phyloP scores from a whole-genome alignment of 2,797 vertebrate genomes.

The Huso huso region DNA sequence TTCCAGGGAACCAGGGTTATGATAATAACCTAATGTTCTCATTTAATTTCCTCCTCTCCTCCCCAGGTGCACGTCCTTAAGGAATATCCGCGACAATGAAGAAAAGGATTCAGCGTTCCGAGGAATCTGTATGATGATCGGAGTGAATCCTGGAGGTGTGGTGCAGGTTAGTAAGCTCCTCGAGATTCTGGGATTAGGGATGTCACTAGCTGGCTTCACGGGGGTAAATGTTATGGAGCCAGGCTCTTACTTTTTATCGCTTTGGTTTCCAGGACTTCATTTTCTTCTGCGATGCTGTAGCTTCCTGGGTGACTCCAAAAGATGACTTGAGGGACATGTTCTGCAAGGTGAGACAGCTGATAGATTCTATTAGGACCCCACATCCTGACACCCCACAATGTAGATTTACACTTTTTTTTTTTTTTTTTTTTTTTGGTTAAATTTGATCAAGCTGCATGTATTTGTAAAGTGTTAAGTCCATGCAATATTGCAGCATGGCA shows the following conservation, averaged over 20 bases:
- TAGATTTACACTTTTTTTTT: too few species aligned
- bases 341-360: conserved; percentile 68
- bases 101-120: conserved; percentile 92
- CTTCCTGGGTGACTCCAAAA: conserved; percentile 88
- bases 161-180: conserved; percentile 65
- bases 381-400: too few species aligned
- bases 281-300: conserved; percentile 89
- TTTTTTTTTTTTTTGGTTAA: too few species aligned
- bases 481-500: too few species aligned
- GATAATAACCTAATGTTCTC: too few species aligned
- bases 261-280: conserved; percentile 74
- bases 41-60: background rate
- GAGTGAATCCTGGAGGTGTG: conserved; percentile 83
- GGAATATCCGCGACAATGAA: conserved; percentile 89
- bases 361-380: background rate
- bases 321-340: conserved; percentile 91
- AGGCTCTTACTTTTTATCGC: background rate
- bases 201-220: too few species aligned
- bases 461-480: too few species aligned
- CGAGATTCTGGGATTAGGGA: too few species aligned
- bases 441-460: background rate
- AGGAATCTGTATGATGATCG: conserved; percentile 92
- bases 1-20: too few species aligned
- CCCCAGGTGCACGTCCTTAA: conserved; percentile 80
- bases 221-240: too few species aligned